These are phyloP conservation scores for Menidia beryllina DNA, from an alignment of 2,113 vertebrate genomes.

Conservation along the genomic window DNA sequence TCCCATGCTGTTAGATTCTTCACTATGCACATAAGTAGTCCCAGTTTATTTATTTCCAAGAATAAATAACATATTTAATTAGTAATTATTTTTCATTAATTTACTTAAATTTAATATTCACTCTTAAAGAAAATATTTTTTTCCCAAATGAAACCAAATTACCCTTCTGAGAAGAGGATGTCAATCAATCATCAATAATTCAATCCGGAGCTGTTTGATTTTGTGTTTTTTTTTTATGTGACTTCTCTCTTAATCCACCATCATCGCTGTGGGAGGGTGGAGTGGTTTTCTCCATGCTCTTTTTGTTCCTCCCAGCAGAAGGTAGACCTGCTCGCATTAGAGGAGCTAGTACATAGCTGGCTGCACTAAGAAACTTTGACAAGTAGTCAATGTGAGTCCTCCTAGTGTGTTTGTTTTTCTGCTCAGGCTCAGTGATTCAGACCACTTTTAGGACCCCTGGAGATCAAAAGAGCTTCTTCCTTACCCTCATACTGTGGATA, in stretches of 20 bases:
- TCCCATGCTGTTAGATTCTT: too few relatives aligned
- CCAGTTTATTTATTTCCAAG: too few relatives aligned
- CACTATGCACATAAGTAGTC: too few relatives aligned
- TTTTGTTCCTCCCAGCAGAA: constrained; percentile 38
- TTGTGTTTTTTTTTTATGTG: constrained; percentile 28
- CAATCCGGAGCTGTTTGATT: constrained; percentile 7
- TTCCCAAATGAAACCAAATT: constrained; percentile 8
- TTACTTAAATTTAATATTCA: too few relatives aligned
- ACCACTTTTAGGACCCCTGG: constrained; percentile 57
- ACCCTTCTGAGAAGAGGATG: not conserved
- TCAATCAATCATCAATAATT: not conserved
- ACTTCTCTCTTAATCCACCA: constrained; percentile 21
- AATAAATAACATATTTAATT: too few relatives aligned
- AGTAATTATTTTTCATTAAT: too few relatives aligned
- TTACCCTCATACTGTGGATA: constrained; percentile 65
- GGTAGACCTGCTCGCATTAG: constrained; percentile 48
- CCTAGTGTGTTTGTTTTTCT: constrained; percentile 53
- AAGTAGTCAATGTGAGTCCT: constrained; percentile 62
- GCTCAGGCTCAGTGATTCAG: constrained; percentile 61
- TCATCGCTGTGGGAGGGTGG: constrained; percentile 33
- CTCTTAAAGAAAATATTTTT: too few relatives aligned
- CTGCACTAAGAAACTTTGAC: constrained; percentile 73
- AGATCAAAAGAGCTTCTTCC: constrained; percentile 61
- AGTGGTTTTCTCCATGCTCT: constrained; percentile 28
- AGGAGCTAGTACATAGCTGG: constrained; percentile 39